Conservation (phyloP, 2,888 invertebrate genomes). For the Nephrotoma appendiculata region DNA sequence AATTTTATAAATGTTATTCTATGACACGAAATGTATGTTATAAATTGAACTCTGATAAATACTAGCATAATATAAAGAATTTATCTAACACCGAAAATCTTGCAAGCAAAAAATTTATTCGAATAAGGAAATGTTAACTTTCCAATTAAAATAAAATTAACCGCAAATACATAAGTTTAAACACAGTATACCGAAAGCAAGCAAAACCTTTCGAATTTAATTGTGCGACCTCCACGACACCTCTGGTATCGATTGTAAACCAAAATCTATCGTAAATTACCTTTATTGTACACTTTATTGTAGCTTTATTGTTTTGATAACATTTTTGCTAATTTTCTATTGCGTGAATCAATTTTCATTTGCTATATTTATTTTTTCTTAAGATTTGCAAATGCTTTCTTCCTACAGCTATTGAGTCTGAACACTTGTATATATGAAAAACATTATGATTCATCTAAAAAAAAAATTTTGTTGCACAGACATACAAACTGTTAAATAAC, state of each 20-base stretch:
- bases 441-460: not conserved
- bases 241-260: not conserved
- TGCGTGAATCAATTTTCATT: not conserved
- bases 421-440: not conserved
- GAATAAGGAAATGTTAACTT: not conserved
- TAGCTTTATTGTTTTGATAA: not conserved
- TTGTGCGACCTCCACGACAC: not conserved
- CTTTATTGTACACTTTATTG: not conserved
- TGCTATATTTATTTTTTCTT: not conserved
- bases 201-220: not conserved
- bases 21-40: not conserved
- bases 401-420: not conserved
- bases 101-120: not conserved
- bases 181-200: not conserved
- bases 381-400: not conserved
- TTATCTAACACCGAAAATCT: not conserved
- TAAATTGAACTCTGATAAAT: not conserved
- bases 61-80: not conserved
- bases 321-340: not conserved
- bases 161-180: not conserved
- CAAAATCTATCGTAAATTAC: not conserved
- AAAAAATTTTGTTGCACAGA: not conserved
- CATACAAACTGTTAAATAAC: not conserved
- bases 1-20: not conserved
- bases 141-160: not conserved